These are phyloP conservation scores for Hormaphis cornu DNA, from an alignment of 1,140 invertebrate genomes.

Conservation along the genomic window DNA sequence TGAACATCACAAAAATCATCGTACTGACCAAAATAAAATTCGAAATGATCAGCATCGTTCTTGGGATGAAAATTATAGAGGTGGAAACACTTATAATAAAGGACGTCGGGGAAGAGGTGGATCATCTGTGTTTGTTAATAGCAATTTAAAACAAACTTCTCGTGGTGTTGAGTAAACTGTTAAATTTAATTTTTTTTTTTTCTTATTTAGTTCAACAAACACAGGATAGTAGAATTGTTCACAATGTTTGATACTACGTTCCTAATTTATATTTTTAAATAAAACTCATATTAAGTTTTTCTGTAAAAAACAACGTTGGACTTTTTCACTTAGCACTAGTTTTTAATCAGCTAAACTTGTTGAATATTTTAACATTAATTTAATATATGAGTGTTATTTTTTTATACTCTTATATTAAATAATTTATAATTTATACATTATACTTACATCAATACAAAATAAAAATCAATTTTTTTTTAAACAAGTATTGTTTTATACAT, in stretches of 20 bases:
- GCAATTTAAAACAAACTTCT: conserved; percentile 7
- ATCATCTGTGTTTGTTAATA: background rate
- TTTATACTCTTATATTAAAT: background rate
- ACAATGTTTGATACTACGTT: conserved; percentile 17
- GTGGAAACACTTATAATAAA: background rate
- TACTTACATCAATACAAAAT: conserved; percentile 20
- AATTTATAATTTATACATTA: background rate
- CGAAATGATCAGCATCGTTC: conserved; percentile 6
- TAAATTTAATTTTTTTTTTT: background rate
- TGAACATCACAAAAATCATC: conserved; percentile 2
- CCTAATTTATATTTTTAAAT: conserved; percentile 14
- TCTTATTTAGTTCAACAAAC: background rate
- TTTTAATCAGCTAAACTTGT: conserved; percentile 11
- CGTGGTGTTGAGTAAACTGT: background rate
- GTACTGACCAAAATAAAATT: conserved; percentile 16
- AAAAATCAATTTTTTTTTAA: background rate
- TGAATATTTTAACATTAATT: background rate
- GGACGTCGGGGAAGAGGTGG: conserved; percentile 12
- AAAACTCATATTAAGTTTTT: background rate
- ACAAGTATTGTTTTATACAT: no score
- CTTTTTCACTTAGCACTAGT: no score
- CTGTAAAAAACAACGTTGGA: background rate
- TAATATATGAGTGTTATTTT: background rate
- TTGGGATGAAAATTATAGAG: background rate
- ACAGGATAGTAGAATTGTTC: conserved; percentile 6